phyloP scores from a whole-genome alignment of 2,797 vertebrate species.

The Sorex maritimensis region DNA sequence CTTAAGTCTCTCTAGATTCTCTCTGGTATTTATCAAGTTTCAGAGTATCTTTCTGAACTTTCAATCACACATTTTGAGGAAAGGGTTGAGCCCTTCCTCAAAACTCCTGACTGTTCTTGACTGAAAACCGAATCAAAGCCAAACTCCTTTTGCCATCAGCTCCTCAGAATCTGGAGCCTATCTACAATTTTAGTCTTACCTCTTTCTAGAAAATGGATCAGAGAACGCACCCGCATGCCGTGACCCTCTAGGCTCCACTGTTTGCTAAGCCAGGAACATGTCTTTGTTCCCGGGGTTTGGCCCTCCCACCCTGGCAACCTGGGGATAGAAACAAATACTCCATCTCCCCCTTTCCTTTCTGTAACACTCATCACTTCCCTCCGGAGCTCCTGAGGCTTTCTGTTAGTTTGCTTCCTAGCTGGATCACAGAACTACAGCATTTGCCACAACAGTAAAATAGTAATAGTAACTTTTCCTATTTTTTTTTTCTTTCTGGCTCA shows the following conservation, averaged over 20 bases:
- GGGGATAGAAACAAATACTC: constrained; percentile 38
- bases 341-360: neutral
- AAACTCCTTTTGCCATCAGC: constrained; percentile 15
- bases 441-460: constrained; percentile 14
- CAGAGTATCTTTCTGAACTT: constrained; percentile 45
- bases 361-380: constrained; percentile 51
- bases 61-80: neutral
- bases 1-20: neutral
- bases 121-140: constrained; percentile 55
- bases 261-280: constrained; percentile 8
- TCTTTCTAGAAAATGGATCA: constrained; percentile 34
- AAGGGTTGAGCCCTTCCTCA: neutral
- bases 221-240: constrained; percentile 14
- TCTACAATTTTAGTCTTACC: constrained; percentile 38
- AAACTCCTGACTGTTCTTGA: constrained; percentile 32
- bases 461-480: neutral
- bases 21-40: neutral
- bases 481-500: too few relatives aligned
- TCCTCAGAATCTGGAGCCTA: constrained; percentile 62
- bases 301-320: neutral
- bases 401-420: constrained; percentile 36
- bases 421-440: constrained; percentile 43
- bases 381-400: constrained; percentile 26
- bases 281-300: neutral
- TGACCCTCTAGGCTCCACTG: neutral